Base-by-base conservation (phyloP, 2,797 vertebrate genomes). In the Epinephelus awoara region DNA sequence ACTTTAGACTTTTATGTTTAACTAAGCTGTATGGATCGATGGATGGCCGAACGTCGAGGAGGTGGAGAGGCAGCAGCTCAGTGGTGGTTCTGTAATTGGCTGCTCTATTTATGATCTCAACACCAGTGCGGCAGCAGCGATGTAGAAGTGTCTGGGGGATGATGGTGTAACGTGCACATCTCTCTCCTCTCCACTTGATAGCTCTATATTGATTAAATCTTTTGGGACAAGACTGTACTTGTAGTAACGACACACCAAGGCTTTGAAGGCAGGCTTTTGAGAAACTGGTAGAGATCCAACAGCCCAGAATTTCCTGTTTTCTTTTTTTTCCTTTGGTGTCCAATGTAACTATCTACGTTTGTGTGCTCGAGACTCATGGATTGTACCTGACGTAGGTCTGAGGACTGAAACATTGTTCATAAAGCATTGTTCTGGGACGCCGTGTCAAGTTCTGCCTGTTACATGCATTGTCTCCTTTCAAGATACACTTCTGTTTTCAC, bases 21-120 rank as follows among this genome's bases (percentile, higher is more conserved):
- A 34, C 49, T 12, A 49, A 67, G 8, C 49, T 44, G 38, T 17
- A 38, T 15, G n/a, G 23, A 23, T 55, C 18, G 12, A 74, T 72
- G 10, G 77, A 67, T 12, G 44, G 21, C 42, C 18, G 11, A 42
- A 61, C 2, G 2, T 14, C 51, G 69, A 65, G 21, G 68, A 52
- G 54, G 46, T 49, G 44, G 13, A 59, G 77, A 42, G 47, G 61
- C 63, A 62, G 70, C 9, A 74, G 75, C 69, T 61, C 66, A 40
- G 82, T 38, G 34, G 57, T 40, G 56, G 7, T 38, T 40, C 77
- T 47, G 66, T 90, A 85, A 89, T 80, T 86, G 87, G 78, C 65
- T 75, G 69, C 64, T 79, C 52, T 44, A 67, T 66, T 66, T 85
- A 55, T 65, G 78, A 82, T 79, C 42, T 67, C 23, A 44, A 64